Conservation (phyloP, 2,113 vertebrate species). For the Isichthys henryi region DNA sequence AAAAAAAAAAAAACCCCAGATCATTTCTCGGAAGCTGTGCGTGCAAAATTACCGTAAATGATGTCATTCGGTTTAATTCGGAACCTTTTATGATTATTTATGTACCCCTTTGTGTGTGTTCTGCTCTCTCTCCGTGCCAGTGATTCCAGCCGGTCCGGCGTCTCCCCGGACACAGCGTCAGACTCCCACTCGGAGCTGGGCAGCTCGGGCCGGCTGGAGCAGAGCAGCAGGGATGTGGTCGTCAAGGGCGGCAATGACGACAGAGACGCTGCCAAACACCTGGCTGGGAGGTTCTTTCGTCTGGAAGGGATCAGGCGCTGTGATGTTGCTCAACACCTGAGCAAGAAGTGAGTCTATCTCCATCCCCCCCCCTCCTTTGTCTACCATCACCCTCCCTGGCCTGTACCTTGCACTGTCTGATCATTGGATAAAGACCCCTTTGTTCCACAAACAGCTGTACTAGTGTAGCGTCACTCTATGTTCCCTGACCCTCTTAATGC, state of each 20-base stretch:
- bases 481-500: background rate
- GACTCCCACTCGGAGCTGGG: conserved; percentile 84
- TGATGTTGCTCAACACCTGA: conserved; percentile 87
- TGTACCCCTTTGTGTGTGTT: background rate
- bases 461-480: background rate
- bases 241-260: conserved; percentile 82
- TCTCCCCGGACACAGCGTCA: conserved; percentile 71
- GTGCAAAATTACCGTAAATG: background rate
- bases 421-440: background rate
- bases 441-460: background rate
- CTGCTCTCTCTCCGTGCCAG: conserved; percentile 45
- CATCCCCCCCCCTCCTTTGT: background rate
- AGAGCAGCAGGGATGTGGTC: conserved; percentile 76
- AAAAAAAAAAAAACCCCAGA: background rate
- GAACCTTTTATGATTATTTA: background rate
- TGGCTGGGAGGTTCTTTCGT: conserved; percentile 86
- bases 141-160: conserved; percentile 79
- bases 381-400: background rate
- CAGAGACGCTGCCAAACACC: conserved; percentile 73
- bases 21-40: background rate
- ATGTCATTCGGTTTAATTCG: background rate
- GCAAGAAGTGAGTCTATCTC: conserved; percentile 78
- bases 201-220: conserved; percentile 70
- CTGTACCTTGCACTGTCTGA: background rate
- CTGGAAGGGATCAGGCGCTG: conserved; percentile 92